Evolutionary conservation across 1,140 invertebrate species (phyloP).

Genomic region (Halyomorpha halys): DNA sequence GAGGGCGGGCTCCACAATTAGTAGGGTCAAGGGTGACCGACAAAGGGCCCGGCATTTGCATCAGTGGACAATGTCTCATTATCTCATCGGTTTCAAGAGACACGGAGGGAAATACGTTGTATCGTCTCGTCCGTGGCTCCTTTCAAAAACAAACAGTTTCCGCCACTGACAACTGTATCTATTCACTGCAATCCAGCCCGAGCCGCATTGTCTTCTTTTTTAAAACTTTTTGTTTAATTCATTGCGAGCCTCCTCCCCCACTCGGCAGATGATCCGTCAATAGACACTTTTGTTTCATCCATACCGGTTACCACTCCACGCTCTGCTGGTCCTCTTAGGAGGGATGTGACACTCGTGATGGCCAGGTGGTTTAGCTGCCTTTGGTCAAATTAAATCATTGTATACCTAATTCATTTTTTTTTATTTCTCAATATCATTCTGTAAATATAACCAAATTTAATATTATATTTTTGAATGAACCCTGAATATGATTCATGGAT

Average conservation of each 20-base stretch:
- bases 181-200: not conserved
- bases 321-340: no score
- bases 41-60: conserved; percentile 10
- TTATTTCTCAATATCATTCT: no score
- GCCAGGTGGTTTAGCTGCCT: no score
- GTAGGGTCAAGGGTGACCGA: not conserved
- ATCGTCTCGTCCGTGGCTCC: not conserved
- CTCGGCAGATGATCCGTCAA: not conserved
- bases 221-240: no score
- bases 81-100: not conserved
- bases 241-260: not conserved
- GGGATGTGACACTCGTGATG: no score
- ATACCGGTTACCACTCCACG: no score
- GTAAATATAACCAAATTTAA: no score
- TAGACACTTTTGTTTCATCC: no score
- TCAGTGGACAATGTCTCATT: not conserved
- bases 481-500: no score
- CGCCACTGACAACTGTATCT: not conserved
- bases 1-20: not conserved
- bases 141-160: conserved; percentile 10
- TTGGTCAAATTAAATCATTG: no score
- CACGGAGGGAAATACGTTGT: conserved; percentile 5
- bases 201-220: not conserved
- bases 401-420: no score
- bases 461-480: no score